phyloP scores from a whole-genome alignment of 1,140 invertebrate species.

The Euura saliciscinereae region DNA sequence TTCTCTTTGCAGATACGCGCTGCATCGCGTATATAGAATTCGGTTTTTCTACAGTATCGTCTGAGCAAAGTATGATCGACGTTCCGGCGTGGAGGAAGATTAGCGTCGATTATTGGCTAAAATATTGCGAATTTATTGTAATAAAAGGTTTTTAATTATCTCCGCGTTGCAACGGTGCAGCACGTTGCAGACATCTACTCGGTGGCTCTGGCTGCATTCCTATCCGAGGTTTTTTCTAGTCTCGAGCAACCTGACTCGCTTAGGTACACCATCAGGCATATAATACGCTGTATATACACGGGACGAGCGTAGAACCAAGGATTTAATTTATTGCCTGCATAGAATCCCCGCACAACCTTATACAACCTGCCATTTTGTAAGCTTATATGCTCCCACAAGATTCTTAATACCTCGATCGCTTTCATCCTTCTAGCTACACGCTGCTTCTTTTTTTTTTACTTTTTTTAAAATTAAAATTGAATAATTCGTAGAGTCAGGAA shows the following conservation, averaged over 20 bases:
- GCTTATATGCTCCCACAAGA: constrained; percentile 1
- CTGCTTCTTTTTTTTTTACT: too few species aligned
- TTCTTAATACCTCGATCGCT: not conserved
- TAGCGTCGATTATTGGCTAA: constrained; percentile 14
- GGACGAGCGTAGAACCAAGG: constrained; percentile 14
- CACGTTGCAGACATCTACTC: not conserved
- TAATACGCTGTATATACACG: constrained; percentile 28
- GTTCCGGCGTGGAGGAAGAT: not conserved
- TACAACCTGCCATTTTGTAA: constrained; percentile 24
- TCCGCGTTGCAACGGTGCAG: not conserved
- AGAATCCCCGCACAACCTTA: constrained; percentile 15
- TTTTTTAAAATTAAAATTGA: too few species aligned
- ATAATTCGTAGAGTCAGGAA: too few species aligned
- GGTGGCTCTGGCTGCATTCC: constrained; percentile 29
- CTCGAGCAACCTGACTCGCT: constrained; percentile 17
- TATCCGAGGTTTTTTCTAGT: constrained; percentile 33
- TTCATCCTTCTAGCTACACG: too few species aligned
- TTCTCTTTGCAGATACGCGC: not conserved
- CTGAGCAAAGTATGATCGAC: not conserved
- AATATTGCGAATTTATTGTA: constrained; percentile 29
- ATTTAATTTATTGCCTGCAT: constrained; percentile 37
- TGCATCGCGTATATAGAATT: not conserved
- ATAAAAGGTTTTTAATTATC: constrained; percentile 10
- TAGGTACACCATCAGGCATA: not conserved
- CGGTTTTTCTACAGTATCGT: too few species aligned